Conservation (phyloP, 2,113 vertebrate species). For the Geothlypis trichas region DNA sequence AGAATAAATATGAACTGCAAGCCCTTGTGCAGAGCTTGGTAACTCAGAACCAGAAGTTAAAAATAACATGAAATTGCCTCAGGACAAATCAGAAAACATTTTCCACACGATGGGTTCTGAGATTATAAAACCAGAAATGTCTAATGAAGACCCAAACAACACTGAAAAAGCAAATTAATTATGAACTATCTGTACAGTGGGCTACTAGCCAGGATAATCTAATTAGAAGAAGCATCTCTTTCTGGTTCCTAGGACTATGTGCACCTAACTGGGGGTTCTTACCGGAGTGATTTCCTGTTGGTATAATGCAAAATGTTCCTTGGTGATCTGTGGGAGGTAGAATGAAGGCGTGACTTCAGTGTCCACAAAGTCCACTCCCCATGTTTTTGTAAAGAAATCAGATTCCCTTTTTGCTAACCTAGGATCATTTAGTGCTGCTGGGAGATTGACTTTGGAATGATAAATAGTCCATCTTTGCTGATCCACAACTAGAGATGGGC, state of each 20-base stretch:
- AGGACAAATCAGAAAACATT: not conserved
- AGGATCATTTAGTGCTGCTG: constrained; percentile 96
- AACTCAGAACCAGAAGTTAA: not conserved
- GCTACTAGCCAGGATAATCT: not conserved
- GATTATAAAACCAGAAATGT: not conserved
- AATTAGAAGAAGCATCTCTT: not conserved
- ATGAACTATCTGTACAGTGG: not conserved
- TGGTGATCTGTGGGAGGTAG: constrained; percentile 93
- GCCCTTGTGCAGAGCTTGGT: not conserved
- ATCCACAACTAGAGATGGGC: constrained; percentile 91
- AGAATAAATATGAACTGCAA: not conserved
- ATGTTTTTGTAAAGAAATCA: constrained; percentile 99
- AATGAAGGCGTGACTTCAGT: constrained; percentile 91
- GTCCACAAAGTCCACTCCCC: constrained; percentile 96
- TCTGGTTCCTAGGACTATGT: not conserved
- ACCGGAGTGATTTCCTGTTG: constrained; percentile 91
- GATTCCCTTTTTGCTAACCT: constrained; percentile 96
- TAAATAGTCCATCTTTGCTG: constrained; percentile 96
- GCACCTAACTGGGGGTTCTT: not conserved
- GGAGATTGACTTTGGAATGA: constrained; percentile 98
- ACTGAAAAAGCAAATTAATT: not conserved
- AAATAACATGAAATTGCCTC: not conserved
- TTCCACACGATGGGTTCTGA: not conserved
- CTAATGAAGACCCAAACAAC: not conserved
- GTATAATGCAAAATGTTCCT: constrained; percentile 90